Base-by-base conservation (phyloP, 2,888 invertebrate species). In the Aleiodes leptofemur region DNA sequence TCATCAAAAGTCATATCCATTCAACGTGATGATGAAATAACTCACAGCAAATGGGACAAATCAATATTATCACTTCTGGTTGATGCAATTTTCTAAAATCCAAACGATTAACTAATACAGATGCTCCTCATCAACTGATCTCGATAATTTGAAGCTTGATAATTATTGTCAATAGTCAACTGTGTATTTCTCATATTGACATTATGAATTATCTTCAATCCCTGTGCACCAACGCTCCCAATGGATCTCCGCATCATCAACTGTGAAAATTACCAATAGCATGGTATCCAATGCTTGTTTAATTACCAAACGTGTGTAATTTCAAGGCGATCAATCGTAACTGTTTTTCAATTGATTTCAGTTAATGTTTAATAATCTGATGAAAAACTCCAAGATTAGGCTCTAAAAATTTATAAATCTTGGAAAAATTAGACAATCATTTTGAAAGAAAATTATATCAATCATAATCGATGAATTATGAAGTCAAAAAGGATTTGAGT, bases 241-340 rank as follows among this genome's bases (percentile, higher is more conserved):
- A 31, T 38, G 13, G 43, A 16, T 69, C 38, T 55, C 55, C 53
- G 3, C 69, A 34, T 69, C 77, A 77, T 76, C 78, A 74, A 72
- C 75, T 78, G 79, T 79, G 43, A 77, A 77, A 78, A 78, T 76
- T 77, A 71, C 78, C 80, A 79, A 80, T 82, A 73, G 81, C 78
- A 77, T 77, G 72, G 77, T 76, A 73, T 73, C 73, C 69, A 76
- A 72, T 53, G 74, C 66, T 82, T 81, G 84, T 86, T 83, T 86
- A 87, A 87, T 87, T 86, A 87, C 86, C 83, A 84, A 79, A 82
- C 83, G 83, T 83, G 85, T 82, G 84, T 86, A 87, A 87, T 87
- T 87, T 87, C 84, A 87, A 84, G 86, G 84, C 48, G 50, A 29
- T 81, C 84, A 78, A 72, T 74, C 23, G 23, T 23, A 23, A 23